phyloP scores from a whole-genome alignment of 2,113 vertebrate species.

The Dendropsophus ebraccatus region DNA sequence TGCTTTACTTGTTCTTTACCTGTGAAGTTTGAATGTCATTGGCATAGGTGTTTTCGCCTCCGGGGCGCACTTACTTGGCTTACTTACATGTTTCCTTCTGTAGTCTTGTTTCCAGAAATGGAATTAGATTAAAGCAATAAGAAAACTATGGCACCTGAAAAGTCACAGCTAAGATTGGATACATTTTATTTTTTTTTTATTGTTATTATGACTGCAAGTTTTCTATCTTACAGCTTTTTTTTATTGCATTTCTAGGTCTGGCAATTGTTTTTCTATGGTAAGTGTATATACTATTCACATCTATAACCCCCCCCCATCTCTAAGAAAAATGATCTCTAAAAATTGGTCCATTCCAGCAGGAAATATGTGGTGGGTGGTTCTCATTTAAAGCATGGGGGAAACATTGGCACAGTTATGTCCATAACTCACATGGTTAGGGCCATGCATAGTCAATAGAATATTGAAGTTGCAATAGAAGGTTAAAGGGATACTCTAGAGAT shows the following conservation, averaged over 20 bases:
- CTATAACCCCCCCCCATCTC: no score
- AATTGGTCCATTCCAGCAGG: no score
- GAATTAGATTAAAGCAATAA: not conserved
- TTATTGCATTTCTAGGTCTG: not conserved
- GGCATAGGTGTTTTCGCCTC: not conserved
- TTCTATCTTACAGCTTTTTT: not conserved
- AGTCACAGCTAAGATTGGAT: not conserved
- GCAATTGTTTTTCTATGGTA: no score
- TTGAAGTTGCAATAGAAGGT: no score
- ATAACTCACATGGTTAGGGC: no score
- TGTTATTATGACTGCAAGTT: not conserved
- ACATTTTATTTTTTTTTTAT: not conserved
- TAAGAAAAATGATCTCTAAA: no score
- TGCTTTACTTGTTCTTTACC: not conserved
- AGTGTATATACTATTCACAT: no score
- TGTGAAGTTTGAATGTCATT: not conserved
- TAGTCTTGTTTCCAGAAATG: not conserved
- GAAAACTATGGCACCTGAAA: not conserved
- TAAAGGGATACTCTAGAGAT: no score
- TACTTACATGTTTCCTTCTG: not conserved
- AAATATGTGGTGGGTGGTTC: no score
- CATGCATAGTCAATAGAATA: no score
- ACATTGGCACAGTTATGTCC: no score
- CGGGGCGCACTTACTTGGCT: not conserved
- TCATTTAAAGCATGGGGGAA: no score